phyloP scores from a whole-genome alignment of 2,797 vertebrate genomes.

The Xiphophorus birchmanni region DNA sequence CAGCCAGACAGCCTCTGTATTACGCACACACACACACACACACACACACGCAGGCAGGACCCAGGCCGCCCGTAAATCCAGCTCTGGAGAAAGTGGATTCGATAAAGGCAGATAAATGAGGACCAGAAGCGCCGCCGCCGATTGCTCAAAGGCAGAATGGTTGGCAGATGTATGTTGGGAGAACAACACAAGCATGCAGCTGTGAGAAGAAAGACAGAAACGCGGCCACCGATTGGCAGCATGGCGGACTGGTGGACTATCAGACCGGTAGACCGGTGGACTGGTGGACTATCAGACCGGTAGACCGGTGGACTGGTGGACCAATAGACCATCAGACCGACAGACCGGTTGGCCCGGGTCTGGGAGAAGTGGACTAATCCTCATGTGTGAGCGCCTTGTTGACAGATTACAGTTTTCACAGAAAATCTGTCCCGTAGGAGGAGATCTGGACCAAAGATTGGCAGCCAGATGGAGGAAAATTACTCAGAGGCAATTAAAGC shows the following conservation, averaged over 20 bases:
- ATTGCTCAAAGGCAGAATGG: slow-evolving; percentile 10
- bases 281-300: too few species aligned
- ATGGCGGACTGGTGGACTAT: not conserved
- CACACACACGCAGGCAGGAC: slow-evolving; percentile 27
- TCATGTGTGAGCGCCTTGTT: slow-evolving; percentile 29
- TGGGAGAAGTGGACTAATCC: slow-evolving; percentile 31
- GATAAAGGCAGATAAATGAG: slow-evolving; percentile 59
- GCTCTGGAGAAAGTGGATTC: slow-evolving; percentile 51
- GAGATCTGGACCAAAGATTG: slow-evolving; percentile 53
- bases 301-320: too few species aligned
- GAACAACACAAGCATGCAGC: slow-evolving; percentile 28
- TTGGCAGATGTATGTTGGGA: slow-evolving; percentile 9
- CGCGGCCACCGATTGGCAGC: slow-evolving; percentile 19
- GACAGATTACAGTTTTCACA: slow-evolving; percentile 49
- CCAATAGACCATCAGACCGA: too few species aligned
- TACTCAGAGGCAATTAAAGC: slow-evolving; percentile 52
- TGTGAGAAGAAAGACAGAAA: slow-evolving; percentile 17
- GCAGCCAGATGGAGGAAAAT: slow-evolving; percentile 53
- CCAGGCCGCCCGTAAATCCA: slow-evolving; percentile 57
- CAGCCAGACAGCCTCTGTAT: slow-evolving; percentile 14
- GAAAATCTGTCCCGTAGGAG: slow-evolving; percentile 57
- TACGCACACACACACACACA: not conserved
- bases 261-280: too few species aligned
- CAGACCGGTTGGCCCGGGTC: not conserved
- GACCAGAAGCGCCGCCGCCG: slow-evolving; percentile 43